Evolutionary conservation across 1,140 invertebrate genomes (phyloP).

Genomic region (Zophobas atratus): DNA sequence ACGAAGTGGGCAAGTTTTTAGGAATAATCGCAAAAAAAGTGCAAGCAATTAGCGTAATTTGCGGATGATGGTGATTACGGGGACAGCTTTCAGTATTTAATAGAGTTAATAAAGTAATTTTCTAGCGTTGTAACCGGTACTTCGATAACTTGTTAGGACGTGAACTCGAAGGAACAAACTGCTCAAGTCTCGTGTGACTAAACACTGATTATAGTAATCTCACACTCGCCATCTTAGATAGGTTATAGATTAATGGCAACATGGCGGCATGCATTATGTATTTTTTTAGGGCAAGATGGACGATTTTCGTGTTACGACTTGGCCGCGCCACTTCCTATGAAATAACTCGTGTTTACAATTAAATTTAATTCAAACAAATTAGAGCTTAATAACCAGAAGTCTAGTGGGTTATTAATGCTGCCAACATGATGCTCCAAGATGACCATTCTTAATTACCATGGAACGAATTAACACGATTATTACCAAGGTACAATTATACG

Average conservation of each 20-base stretch:
- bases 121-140: slow-evolving; percentile 49
- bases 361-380: slow-evolving; percentile 42
- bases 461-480: slow-evolving; percentile 13
- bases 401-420: slow-evolving; percentile 9
- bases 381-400: background rate
- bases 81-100: slow-evolving; percentile 49
- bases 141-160: slow-evolving; percentile 47
- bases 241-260: slow-evolving; percentile 49
- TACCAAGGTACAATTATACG: slow-evolving; percentile 8
- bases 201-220: slow-evolving; percentile 50
- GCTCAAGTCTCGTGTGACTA: slow-evolving; percentile 41
- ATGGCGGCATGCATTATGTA: slow-evolving; percentile 46
- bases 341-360: slow-evolving; percentile 17
- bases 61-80: slow-evolving; percentile 37
- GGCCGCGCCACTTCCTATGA: background rate
- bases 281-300: slow-evolving; percentile 9
- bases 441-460: slow-evolving; percentile 25
- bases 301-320: background rate
- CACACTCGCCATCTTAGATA: slow-evolving; percentile 50
- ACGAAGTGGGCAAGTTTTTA: background rate
- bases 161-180: slow-evolving; percentile 41
- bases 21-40: background rate
- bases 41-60: slow-evolving; percentile 42
- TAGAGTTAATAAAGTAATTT: slow-evolving; percentile 57
- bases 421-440: slow-evolving; percentile 8